phyloP scores from a whole-genome alignment of 1,140 invertebrate genomes.

The Drusus annulatus region DNA sequence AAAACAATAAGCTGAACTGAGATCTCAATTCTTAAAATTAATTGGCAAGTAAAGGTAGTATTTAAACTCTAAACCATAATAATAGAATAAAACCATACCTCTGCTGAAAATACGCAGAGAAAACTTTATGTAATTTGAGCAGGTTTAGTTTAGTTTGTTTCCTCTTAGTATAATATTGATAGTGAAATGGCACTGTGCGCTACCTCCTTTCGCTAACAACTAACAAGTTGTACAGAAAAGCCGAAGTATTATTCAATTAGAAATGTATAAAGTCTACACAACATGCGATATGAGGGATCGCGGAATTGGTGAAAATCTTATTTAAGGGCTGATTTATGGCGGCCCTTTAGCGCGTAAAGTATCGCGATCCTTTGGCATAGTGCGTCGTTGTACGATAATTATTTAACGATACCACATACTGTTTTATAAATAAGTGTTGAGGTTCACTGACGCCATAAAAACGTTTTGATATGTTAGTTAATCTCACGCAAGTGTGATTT shows the following conservation, averaged over 20 bases:
- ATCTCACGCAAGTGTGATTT: slow-evolving; percentile 25
- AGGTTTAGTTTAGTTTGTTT: too few species aligned
- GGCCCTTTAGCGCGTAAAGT: neutral
- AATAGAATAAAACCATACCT: too few species aligned
- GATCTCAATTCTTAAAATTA: too few species aligned
- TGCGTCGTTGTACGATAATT: neutral
- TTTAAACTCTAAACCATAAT: too few species aligned
- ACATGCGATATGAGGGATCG: neutral
- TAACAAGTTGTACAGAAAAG: too few species aligned
- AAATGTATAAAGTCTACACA: neutral
- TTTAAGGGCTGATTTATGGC: slow-evolving; percentile 6
- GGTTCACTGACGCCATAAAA: slow-evolving; percentile 12
- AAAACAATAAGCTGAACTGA: too few species aligned
- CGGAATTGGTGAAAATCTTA: neutral
- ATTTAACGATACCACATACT: slow-evolving; percentile 11
- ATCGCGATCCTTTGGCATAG: slow-evolving; percentile 4
- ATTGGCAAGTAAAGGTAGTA: too few species aligned
- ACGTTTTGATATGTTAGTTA: slow-evolving; percentile 26
- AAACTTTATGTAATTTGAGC: too few species aligned
- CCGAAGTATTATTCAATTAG: neutral
- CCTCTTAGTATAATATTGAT: too few species aligned
- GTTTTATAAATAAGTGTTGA: slow-evolving; percentile 22
- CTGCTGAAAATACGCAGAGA: too few species aligned
- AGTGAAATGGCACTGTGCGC: too few species aligned
- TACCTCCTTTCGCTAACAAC: too few species aligned